Percentiles rank a stretch among this genome's conserved stretches.
Conservation (phyloP, 1,140 invertebrate species). For the Samia ricini region DNA sequence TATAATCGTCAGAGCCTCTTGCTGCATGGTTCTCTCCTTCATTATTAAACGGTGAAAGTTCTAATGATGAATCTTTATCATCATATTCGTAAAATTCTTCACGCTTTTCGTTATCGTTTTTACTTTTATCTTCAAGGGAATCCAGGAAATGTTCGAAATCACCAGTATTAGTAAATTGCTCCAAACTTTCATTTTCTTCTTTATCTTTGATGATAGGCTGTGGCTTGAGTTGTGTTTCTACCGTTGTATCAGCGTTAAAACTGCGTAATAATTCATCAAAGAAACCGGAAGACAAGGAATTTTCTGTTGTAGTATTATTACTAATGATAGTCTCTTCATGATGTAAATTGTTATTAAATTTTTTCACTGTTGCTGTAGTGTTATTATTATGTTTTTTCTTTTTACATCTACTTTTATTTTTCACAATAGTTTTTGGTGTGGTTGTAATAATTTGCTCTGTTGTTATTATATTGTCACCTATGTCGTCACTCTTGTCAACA, state of each 20-base stretch:
- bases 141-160: conserved; percentile 50
- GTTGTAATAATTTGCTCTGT: conserved; percentile 37
- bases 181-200: background rate
- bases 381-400: conserved; percentile 56
- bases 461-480: conserved; percentile 28
- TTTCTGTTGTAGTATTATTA: conserved; percentile 6
- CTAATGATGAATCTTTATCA: conserved; percentile 20
- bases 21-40: conserved; percentile 19
- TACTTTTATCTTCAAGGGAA: conserved; percentile 36
- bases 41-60: conserved; percentile 27
- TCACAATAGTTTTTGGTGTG: conserved; percentile 30
- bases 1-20: conserved; percentile 35
- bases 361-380: conserved; percentile 6
- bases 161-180: conserved; percentile 5
- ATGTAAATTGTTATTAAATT: background rate
- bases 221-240: conserved; percentile 16
- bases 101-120: conserved; percentile 23
- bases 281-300: background rate
- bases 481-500: conserved; percentile 30
- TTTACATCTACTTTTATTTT: conserved; percentile 64
- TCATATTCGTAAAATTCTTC: conserved; percentile 42
- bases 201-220: conserved; percentile 6
- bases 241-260: conserved; percentile 10
- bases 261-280: conserved; percentile 1
- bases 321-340: background rate